Conservation (phyloP, 2,113 vertebrate species). For the Misgurnus mizolepis region DNA sequence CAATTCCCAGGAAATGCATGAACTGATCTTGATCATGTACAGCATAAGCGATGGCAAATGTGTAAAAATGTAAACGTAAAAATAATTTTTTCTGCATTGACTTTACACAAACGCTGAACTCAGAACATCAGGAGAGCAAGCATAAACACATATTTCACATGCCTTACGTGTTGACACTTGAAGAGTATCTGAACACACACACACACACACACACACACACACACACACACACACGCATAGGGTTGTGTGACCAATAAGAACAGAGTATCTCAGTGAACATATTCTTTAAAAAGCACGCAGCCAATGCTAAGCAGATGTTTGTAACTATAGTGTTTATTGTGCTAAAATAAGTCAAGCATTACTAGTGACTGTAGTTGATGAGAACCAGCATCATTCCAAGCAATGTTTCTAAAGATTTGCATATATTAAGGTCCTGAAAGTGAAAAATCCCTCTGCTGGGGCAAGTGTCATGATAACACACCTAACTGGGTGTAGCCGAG, state of each 20-base stretch:
- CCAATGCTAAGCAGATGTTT: constrained; percentile 3
- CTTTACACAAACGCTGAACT: neutral
- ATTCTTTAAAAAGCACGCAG: neutral
- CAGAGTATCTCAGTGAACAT: neutral
- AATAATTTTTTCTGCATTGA: neutral
- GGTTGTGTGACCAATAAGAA: neutral
- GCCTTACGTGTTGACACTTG: constrained; percentile 9
- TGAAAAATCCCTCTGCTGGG: neutral
- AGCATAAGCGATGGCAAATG: no score
- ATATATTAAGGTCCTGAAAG: neutral
- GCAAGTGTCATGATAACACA: neutral
- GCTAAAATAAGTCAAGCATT: neutral
- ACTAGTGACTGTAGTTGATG: neutral
- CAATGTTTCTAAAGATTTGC: neutral
- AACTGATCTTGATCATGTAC: no score
- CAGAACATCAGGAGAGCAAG: constrained; percentile 10
- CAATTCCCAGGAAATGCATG: no score
- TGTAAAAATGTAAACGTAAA: no score
- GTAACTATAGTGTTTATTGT: neutral
- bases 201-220: neutral
- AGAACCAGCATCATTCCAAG: neutral
- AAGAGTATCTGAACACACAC: neutral
- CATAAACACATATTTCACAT: constrained; percentile 25
- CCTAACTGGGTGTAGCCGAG: constrained; percentile 21
- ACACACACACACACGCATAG: neutral